phyloP scores from a whole-genome alignment of 2,888 invertebrate genomes.

The Phalera bucephala region DNA sequence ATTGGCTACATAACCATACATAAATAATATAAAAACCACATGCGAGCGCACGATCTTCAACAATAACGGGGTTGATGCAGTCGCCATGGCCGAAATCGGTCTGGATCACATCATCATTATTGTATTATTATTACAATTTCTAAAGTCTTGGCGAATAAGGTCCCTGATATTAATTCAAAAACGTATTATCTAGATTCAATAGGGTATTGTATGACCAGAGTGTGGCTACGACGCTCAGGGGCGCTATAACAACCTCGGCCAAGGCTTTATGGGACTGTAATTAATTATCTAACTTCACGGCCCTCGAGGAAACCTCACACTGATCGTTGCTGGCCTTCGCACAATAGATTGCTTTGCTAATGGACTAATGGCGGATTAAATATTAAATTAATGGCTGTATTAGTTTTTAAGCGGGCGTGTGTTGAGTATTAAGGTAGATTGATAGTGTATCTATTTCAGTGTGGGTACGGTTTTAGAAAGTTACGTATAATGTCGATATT shows the following conservation, averaged over 20 bases:
- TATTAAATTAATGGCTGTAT: constrained; percentile 24
- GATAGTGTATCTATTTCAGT: no score
- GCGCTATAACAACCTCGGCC: constrained; percentile 52
- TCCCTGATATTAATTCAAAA: constrained; percentile 59
- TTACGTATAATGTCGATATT: no score
- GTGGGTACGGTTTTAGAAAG: no score
- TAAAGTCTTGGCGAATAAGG: no score
- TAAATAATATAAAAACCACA: no score
- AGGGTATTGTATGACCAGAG: constrained; percentile 46
- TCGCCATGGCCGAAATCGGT: no score
- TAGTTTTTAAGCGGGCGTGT: not conserved
- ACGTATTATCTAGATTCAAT: constrained; percentile 58
- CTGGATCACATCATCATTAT: no score
- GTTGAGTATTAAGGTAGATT: not conserved
- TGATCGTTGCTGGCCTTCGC: constrained; percentile 48
- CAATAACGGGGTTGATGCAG: no score
- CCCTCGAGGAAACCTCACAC: constrained; percentile 40
- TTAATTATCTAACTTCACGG: constrained; percentile 67
- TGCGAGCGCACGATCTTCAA: no score
- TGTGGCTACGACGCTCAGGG: constrained; percentile 56
- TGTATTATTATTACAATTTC: no score
- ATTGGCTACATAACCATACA: no score
- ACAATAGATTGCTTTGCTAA: constrained; percentile 34
- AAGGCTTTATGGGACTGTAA: constrained; percentile 57
- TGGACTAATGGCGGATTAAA: constrained; percentile 28